These are phyloP conservation scores for Cochlearius cochlearius DNA, from an alignment of 2,113 vertebrate species.

Conservation along the genomic window DNA sequence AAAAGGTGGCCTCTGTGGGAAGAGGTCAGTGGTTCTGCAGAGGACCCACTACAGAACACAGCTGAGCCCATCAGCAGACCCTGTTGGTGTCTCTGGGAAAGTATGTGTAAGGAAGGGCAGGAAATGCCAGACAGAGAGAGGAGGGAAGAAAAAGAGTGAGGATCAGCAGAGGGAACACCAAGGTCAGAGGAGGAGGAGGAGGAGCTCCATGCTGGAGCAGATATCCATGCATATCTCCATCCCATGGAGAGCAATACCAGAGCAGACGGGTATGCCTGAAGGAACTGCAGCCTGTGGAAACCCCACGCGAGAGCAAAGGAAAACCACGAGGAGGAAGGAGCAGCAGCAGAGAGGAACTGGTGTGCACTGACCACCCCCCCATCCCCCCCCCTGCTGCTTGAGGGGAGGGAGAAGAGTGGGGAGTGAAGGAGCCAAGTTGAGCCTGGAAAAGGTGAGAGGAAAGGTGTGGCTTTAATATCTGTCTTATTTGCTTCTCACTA, in stretches of 20 bases:
- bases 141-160: background rate
- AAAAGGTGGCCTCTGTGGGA: background rate
- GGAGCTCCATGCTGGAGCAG: background rate
- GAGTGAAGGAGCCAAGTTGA: background rate
- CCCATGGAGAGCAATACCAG: background rate
- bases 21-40: background rate
- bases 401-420: background rate
- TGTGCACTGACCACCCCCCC: background rate
- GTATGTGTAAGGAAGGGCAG: background rate
- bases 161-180: background rate
- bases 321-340: background rate
- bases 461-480: background rate
- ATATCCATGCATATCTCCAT: rapidly evolving
- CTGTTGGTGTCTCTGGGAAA: background rate
- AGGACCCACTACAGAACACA: background rate
- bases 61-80: background rate
- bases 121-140: background rate
- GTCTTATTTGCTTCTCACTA: background rate
- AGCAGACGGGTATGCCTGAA: background rate
- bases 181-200: background rate
- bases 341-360: background rate
- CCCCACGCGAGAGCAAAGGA: background rate
- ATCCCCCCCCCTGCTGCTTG: background rate
- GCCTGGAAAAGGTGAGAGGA: background rate
- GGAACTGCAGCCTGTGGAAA: background rate